Percentiles rank a stretch among this genome's conserved stretches.
Conservation (phyloP, 1,140 invertebrate species). For the Tribolium castaneum region DNA sequence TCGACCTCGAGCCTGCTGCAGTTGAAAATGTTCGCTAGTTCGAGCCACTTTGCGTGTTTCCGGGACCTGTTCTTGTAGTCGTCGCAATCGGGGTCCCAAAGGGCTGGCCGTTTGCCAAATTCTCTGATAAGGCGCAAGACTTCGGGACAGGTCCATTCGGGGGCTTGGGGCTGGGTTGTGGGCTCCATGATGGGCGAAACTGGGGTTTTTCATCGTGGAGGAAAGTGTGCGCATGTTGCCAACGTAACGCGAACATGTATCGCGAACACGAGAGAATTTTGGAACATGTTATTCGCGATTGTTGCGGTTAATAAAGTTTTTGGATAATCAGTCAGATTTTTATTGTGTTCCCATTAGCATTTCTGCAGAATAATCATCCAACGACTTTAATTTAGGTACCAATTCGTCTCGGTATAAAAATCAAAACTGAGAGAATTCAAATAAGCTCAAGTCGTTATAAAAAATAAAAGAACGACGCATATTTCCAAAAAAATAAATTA, state of each 20-base stretch:
- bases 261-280: background rate
- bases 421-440: too few relatives aligned
- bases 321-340: too few relatives aligned
- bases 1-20: slow-evolving; percentile 67
- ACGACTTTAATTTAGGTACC: too few relatives aligned
- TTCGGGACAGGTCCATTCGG: slow-evolving; percentile 65
- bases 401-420: too few relatives aligned
- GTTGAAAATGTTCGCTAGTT: slow-evolving; percentile 65
- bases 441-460: too few relatives aligned
- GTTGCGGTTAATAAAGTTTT: too few relatives aligned
- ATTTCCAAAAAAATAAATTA: too few relatives aligned
- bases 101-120: slow-evolving; percentile 65
- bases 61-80: slow-evolving; percentile 66
- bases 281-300: too few relatives aligned
- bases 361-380: too few relatives aligned
- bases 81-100: slow-evolving; percentile 66
- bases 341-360: too few relatives aligned
- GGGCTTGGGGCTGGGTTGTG: background rate
- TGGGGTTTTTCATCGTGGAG: background rate
- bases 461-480: too few relatives aligned
- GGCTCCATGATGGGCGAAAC: background rate
- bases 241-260: background rate
- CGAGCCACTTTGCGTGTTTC: slow-evolving; percentile 65
- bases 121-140: slow-evolving; percentile 65
- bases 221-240: background rate